Evolutionary conservation across 2,888 invertebrate genomes (phyloP).

Genomic region (Fragum sueziense): DNA sequence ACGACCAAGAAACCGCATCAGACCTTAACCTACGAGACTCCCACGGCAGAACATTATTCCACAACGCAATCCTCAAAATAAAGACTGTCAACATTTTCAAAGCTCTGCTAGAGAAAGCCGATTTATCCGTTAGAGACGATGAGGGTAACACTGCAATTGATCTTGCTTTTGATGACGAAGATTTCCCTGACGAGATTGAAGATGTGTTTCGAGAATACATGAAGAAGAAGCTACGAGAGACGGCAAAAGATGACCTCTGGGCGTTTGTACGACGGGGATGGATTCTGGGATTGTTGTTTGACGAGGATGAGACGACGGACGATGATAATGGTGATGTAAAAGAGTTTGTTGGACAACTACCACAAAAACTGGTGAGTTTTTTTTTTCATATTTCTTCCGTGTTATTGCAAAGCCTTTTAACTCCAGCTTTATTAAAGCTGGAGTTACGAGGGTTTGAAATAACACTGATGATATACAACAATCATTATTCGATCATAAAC

Average conservation of each 20-base stretch:
- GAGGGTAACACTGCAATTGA: constrained; percentile 68
- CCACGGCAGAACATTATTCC: constrained; percentile 66
- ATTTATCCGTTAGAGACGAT: constrained; percentile 59
- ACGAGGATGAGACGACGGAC: constrained; percentile 53
- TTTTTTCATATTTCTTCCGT: no score
- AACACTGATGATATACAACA: no score
- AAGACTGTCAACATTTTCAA: constrained; percentile 64
- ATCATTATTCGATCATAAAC: no score
- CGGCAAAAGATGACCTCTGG: constrained; percentile 59
- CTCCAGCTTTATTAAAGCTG: no score
- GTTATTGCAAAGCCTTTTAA: no score
- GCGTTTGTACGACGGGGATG: constrained; percentile 63
- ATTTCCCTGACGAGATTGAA: constrained; percentile 57
- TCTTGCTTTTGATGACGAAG: constrained; percentile 54
- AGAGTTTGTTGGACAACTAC: constrained; percentile 55
- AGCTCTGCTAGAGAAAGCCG: constrained; percentile 62
- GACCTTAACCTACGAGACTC: constrained; percentile 54
- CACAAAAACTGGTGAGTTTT: constrained; percentile 61
- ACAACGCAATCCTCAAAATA: constrained; percentile 63
- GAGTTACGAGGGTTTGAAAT: no score
- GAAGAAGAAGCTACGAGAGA: constrained; percentile 53
- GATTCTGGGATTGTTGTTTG: constrained; percentile 44
- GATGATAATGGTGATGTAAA: constrained; percentile 57
- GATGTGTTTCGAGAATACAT: constrained; percentile 46
- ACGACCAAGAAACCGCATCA: constrained; percentile 48